Evolutionary conservation across 2,797 vertebrate species (phyloP).

Genomic region (Pseudopleuronectes americanus): DNA sequence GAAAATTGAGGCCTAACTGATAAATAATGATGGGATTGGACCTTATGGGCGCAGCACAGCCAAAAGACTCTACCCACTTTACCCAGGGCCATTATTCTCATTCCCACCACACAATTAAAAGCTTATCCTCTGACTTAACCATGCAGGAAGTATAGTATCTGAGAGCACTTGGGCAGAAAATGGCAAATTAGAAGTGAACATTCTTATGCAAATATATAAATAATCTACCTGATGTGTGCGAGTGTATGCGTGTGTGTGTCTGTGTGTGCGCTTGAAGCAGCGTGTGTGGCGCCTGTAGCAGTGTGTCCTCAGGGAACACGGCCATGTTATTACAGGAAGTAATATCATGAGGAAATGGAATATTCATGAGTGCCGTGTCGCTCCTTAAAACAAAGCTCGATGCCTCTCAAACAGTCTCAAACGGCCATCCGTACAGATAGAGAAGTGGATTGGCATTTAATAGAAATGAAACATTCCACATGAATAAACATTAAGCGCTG

Average conservation of each 20-base stretch:
- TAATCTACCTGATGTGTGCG: constrained; percentile 64
- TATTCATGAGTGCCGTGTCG: constrained; percentile 78
- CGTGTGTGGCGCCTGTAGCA: constrained; percentile 53
- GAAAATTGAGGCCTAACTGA: constrained; percentile 6
- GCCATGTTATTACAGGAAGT: constrained; percentile 77
- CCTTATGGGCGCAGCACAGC: constrained; percentile 11
- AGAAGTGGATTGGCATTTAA: constrained; percentile 64
- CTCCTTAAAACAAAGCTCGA: constrained; percentile 78
- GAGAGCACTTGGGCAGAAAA: constrained; percentile 80
- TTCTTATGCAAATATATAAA: constrained; percentile 78
- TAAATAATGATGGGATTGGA: constrained; percentile 24
- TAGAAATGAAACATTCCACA: constrained; percentile 61
- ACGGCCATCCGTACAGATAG: constrained; percentile 40
- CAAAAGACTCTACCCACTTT: constrained; percentile 19
- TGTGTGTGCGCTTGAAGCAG: constrained; percentile 50
- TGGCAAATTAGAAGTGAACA: constrained; percentile 79
- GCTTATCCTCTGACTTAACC: constrained; percentile 67
- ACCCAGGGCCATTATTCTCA: constrained; percentile 56
- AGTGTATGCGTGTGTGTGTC: constrained; percentile 17
- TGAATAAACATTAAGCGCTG: constrained; percentile 66
- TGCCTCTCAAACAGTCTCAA: constrained; percentile 62
- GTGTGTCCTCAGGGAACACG: constrained; percentile 74
- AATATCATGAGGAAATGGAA: constrained; percentile 80
- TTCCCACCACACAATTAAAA: constrained; percentile 72
- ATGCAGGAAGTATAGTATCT: constrained; percentile 64